A percentile compares a stretch with the other conserved stretches of the same genome.
These are phyloP conservation scores for Gnatocerus cornutus DNA, from an alignment of 2,888 invertebrate species.

Conservation along the genomic window DNA sequence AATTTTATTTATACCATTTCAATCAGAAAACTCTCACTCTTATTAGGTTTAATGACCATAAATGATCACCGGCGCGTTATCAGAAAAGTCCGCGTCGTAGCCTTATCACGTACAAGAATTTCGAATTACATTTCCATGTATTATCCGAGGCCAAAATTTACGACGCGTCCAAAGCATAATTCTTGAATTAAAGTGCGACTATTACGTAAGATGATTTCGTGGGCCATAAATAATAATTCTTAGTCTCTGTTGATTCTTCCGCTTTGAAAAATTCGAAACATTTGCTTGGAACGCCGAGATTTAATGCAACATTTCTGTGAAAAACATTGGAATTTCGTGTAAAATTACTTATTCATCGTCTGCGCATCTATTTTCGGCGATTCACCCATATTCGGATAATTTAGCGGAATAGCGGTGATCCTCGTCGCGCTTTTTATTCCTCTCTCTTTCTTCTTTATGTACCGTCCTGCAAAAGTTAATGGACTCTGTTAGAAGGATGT, in stretches of 20 bases:
- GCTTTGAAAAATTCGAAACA: background rate
- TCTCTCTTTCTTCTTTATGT: slow-evolving; percentile 18
- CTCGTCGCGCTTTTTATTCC: slow-evolving; percentile 3
- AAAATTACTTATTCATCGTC: slow-evolving; percentile 23
- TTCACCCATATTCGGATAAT: slow-evolving; percentile 30
- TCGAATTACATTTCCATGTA: slow-evolving; percentile 6
- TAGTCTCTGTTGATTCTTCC: background rate
- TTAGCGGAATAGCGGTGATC: slow-evolving; percentile 6
- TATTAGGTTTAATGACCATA: slow-evolving; percentile 14
- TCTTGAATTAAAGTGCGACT: background rate
- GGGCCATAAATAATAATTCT: slow-evolving; percentile 4
- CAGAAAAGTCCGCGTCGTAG: background rate
- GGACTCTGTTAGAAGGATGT: slow-evolving; percentile 29
- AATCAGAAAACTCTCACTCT: slow-evolving; percentile 21
- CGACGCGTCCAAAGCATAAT: background rate
- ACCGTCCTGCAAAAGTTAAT: slow-evolving; percentile 27
- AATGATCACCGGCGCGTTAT: slow-evolving; percentile 15
- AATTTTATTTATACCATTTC: slow-evolving; percentile 24
- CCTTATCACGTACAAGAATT: slow-evolving; percentile 20
- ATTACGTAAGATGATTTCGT: background rate
- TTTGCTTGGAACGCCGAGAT: background rate
- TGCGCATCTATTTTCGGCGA: slow-evolving; percentile 29
- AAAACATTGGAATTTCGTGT: slow-evolving; percentile 24
- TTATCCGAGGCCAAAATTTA: background rate
- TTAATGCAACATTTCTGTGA: slow-evolving; percentile 3